These are phyloP conservation scores for Lasioglossum vierecki DNA, from an alignment of 2,888 invertebrate species.

Conservation along the genomic window DNA sequence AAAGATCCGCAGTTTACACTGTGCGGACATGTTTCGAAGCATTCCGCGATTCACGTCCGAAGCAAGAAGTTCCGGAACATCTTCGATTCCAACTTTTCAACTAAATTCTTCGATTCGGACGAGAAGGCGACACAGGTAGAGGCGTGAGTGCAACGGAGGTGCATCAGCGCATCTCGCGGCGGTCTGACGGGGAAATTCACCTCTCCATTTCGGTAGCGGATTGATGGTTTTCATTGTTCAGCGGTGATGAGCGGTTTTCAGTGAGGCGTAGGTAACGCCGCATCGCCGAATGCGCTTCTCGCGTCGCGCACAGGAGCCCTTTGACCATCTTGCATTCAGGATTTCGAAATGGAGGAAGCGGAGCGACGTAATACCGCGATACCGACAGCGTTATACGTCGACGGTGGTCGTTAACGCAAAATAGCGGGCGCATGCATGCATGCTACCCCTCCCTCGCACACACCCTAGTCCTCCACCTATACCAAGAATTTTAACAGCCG, in stretches of 20 bases:
- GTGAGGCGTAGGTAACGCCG: conserved; percentile 50
- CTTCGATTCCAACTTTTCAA: neutral
- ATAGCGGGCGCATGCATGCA: conserved; percentile 44
- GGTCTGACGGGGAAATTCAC: conserved; percentile 4
- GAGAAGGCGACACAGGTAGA: neutral
- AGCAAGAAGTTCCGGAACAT: neutral
- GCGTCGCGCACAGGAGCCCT: conserved; percentile 58
- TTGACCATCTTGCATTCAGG: conserved; percentile 68
- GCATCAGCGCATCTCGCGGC: neutral
- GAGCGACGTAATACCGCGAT: conserved; percentile 59
- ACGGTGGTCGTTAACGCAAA: conserved; percentile 50
- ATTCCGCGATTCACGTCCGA: neutral
- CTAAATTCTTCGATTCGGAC: neutral
- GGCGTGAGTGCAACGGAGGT: neutral
- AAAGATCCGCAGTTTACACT: neutral
- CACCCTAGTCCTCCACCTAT: neutral
- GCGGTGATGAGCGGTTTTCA: conserved; percentile 72
- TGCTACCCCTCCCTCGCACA: neutral
- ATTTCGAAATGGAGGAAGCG: conserved; percentile 62
- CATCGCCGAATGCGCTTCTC: conserved; percentile 52
- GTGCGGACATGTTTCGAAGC: neutral
- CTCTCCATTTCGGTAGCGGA: conserved; percentile 69
- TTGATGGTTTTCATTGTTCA: conserved; percentile 79
- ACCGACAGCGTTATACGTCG: conserved; percentile 18
- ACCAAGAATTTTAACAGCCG: conserved; percentile 59